These are phyloP conservation scores for Cylas formicarius DNA, from an alignment of 1,140 invertebrate species.

Conservation along the genomic window DNA sequence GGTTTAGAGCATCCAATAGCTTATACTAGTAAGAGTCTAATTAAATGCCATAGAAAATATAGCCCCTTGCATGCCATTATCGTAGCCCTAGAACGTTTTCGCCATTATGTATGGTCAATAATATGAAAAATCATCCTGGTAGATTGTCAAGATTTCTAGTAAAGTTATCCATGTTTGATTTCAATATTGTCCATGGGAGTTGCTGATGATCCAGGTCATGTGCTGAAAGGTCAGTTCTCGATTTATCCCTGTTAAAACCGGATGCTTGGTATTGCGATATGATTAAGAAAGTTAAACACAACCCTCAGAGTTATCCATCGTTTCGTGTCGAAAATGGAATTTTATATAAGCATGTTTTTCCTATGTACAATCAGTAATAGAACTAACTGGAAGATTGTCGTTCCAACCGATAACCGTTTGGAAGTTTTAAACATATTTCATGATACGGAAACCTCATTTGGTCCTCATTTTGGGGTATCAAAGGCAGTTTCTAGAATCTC, in stretches of 20 bases:
- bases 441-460: constrained; percentile 17
- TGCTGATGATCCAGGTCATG: background rate
- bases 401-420: constrained; percentile 12
- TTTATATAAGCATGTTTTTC: constrained; percentile 5
- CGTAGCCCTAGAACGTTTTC: constrained; percentile 14
- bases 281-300: background rate
- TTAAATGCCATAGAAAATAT: constrained; percentile 12
- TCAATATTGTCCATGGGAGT: constrained; percentile 3
- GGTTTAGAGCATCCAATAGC: constrained; percentile 40
- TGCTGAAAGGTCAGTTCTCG: background rate
- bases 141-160: constrained; percentile 3
- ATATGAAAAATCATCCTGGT: background rate
- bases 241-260: background rate
- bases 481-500: constrained; percentile 23
- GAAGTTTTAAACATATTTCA: constrained; percentile 23
- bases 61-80: constrained; percentile 4
- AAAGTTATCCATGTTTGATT: background rate
- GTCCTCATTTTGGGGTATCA: constrained; percentile 25
- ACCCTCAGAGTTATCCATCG: background rate
- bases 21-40: constrained; percentile 43
- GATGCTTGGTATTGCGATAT: constrained; percentile 4
- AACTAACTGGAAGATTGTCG: constrained; percentile 23
- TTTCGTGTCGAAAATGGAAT: background rate
- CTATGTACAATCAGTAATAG: background rate
- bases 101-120: constrained; percentile 9